Percentiles rank a stretch among this genome's conserved stretches.
phyloP scores from a whole-genome alignment of 2,888 invertebrate genomes.

The Timema podura region DNA sequence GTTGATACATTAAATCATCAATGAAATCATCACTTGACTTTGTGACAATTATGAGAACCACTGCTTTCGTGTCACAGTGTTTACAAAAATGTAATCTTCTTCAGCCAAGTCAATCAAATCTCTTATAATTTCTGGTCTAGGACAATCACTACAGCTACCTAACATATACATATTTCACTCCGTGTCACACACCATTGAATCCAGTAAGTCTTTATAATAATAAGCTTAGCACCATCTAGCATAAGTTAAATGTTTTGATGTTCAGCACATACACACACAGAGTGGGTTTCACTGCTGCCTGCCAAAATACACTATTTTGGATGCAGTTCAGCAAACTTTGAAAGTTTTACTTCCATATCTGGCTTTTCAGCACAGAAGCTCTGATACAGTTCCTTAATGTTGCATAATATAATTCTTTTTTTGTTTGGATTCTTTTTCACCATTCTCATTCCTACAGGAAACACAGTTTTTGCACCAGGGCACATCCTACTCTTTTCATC shows the following conservation, averaged over 20 bases:
- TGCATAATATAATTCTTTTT: too few species aligned
- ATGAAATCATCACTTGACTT: neutral
- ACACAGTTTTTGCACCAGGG: too few species aligned
- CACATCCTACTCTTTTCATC: too few species aligned
- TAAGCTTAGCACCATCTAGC: conserved; percentile 1
- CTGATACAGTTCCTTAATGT: too few species aligned
- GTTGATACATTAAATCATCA: neutral
- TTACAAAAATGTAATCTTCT: neutral
- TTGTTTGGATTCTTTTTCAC: too few species aligned
- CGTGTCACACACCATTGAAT: neutral
- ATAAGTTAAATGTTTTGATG: neutral
- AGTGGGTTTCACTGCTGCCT: too few species aligned
- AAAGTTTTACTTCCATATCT: too few species aligned
- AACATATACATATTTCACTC: neutral
- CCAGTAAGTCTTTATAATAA: neutral
- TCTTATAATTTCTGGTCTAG: neutral
- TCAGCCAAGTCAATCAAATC: neutral
- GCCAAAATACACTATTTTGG: too few species aligned
- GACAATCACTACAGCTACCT: neutral
- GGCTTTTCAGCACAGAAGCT: too few species aligned
- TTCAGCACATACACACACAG: neutral
- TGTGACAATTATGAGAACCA: neutral
- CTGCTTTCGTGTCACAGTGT: neutral
- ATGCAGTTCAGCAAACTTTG: too few species aligned
- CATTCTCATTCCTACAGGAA: too few species aligned